Evolutionary conservation across 2,888 invertebrate species (phyloP), one percentile per base, ranked within the genome.

Genomic region (Eudemis profundana): DNA sequence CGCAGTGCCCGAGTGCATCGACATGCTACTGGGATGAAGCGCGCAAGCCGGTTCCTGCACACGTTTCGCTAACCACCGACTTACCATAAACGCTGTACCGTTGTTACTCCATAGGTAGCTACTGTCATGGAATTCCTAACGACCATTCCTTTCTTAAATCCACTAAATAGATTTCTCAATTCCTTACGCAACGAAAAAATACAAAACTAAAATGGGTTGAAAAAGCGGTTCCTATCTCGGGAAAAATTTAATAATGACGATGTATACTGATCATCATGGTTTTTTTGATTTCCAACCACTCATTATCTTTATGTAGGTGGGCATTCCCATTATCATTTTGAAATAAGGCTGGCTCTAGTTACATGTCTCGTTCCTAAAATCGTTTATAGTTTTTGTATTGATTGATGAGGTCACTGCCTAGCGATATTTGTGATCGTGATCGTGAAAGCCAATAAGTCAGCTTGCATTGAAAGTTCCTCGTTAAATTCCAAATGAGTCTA

Each of bases 21-120:
- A 83, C 81, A 79, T 72, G 74, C 78, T 75, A 74, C 77, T 77
- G 76, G 77, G 78, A 76, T 77, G 72, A 74, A 74, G 73, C 75
- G 76, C 79, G 76, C 68, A 70, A 74, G 68, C 76, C 74, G 73
- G 73, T 77, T 74, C 77, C 76, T 72, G 72, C 70, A 69, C 72
- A 70, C 66, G 69, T 74, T 64, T 59, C 51, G 59, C 51, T 33
- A 59, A 51, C 44, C 50, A 51, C 33, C 44, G 4, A 36, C 42
- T 36, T 57, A 44, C 44, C 57, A 44, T 51, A 44, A 50, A 59
- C 44, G 33, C 50, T 46, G 19, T 51, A 64, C 50, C 27, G 51
- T 51, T 51, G 27, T 38, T 46, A 40, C 29, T 40, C 36, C 23
- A 27, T 54, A 21, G 1, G 23, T 14, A 21, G 21, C 15, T 57